Conservation (phyloP, 2,888 invertebrate genomes). For the Flexamia atlantica region DNA sequence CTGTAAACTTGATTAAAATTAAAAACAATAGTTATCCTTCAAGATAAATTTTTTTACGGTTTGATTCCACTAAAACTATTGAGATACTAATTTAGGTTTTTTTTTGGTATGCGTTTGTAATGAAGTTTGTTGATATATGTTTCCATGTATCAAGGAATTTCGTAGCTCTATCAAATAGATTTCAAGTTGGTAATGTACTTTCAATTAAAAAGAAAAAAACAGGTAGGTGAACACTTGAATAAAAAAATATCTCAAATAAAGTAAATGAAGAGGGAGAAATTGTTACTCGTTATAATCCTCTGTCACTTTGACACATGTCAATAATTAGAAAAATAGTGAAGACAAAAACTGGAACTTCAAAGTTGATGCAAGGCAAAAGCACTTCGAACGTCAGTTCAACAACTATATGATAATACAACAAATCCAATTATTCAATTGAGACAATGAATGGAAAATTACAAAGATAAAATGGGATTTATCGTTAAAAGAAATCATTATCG, state of each 20-base stretch:
- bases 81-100: not conserved
- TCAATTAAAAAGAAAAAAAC: not conserved
- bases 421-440: constrained; percentile 30
- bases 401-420: constrained; percentile 22
- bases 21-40: not conserved
- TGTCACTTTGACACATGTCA: not conserved
- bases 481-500: constrained; percentile 35
- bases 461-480: constrained; percentile 26
- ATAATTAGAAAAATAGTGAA: not conserved
- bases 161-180: not conserved
- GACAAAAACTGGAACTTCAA: constrained; percentile 1
- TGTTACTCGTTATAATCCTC: not conserved
- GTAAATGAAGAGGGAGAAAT: not conserved
- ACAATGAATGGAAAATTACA: constrained; percentile 40
- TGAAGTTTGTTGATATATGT: not conserved
- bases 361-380: constrained; percentile 16
- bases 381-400: constrained; percentile 13
- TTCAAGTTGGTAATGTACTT: constrained; percentile 32
- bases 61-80: not conserved
- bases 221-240: not conserved
- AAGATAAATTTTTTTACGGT: not conserved
- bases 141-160: no score
- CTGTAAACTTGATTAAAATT: not conserved
- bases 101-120: not conserved
- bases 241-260: not conserved